phyloP scores from a whole-genome alignment of 2,113 vertebrate genomes.

The Dicentrarchus labrax region DNA sequence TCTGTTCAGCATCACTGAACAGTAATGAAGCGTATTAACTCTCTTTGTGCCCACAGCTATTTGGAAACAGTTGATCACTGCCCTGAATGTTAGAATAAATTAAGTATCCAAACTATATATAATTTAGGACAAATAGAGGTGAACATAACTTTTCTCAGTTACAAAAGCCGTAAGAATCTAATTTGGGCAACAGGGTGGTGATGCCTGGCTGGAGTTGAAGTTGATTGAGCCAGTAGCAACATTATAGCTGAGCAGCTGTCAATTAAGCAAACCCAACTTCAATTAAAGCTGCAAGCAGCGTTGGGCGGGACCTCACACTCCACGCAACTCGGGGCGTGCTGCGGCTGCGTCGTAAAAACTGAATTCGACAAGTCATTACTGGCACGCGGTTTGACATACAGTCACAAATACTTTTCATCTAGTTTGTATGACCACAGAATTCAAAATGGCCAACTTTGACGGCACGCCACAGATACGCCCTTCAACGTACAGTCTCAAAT shows the following conservation, averaged over 20 bases:
- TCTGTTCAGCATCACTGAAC: slow-evolving; percentile 37
- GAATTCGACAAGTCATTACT: too few species aligned
- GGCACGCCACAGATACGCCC: too few species aligned
- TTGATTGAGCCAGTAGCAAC: background rate
- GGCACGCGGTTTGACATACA: too few species aligned
- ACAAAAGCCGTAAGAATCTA: background rate
- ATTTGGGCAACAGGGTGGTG: background rate
- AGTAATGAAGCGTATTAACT: slow-evolving; percentile 40
- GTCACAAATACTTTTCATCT: too few species aligned
- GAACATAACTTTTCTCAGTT: background rate
- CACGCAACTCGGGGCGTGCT: too few species aligned
- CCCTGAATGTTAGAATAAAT: background rate
- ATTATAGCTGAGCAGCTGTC: background rate
- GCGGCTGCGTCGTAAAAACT: too few species aligned
- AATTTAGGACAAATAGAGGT: background rate
- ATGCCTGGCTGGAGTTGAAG: background rate
- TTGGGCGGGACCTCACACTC: too few species aligned
- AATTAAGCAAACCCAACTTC: slow-evolving; percentile 6
- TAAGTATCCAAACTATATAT: background rate
- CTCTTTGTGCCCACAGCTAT: slow-evolving; percentile 15
- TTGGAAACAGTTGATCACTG: slow-evolving; percentile 19
- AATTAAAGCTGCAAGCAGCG: too few species aligned
- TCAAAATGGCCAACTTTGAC: too few species aligned
- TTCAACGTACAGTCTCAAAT: too few species aligned
- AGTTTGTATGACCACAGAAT: too few species aligned